phyloP scores from a whole-genome alignment of 1,140 invertebrate genomes.

The Hesperophylax magnus region DNA sequence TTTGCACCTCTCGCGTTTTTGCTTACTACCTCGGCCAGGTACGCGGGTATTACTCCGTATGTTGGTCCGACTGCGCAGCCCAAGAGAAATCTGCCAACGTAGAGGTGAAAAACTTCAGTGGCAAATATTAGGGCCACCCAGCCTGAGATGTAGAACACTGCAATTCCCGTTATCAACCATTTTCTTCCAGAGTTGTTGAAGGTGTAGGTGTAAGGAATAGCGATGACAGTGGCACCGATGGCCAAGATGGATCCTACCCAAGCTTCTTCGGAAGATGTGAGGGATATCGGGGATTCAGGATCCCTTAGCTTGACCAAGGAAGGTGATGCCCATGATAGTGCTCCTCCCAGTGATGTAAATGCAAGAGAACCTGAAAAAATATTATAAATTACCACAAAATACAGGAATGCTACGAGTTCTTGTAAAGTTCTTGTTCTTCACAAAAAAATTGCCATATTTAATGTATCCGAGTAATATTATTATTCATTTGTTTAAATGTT shows the following conservation, averaged over 20 bases:
- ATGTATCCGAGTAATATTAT: no score
- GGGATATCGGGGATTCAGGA: slow-evolving; percentile 45
- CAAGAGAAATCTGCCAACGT: slow-evolving; percentile 52
- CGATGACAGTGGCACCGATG: slow-evolving; percentile 45
- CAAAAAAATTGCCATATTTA: no score
- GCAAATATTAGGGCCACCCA: slow-evolving; percentile 51
- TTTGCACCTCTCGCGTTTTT: slow-evolving; percentile 72
- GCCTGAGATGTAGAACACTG: slow-evolving; percentile 43
- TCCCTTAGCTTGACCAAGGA: slow-evolving; percentile 50
- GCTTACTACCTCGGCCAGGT: slow-evolving; percentile 75
- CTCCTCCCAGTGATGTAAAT: slow-evolving; percentile 49
- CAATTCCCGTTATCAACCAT: slow-evolving; percentile 44
- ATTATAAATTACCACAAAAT: neutral
- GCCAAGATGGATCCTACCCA: slow-evolving; percentile 54
- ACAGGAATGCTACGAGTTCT: neutral
- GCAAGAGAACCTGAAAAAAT: slow-evolving; percentile 46
- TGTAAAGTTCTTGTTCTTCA: no score
- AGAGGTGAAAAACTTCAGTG: slow-evolving; percentile 41
- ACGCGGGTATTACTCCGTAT: slow-evolving; percentile 59
- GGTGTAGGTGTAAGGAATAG: slow-evolving; percentile 48
- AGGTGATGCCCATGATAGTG: slow-evolving; percentile 55
- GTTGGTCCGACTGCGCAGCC: slow-evolving; percentile 55
- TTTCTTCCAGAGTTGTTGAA: slow-evolving; percentile 53
- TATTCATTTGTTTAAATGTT: no score
- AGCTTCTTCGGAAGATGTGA: slow-evolving; percentile 45